Evolutionary conservation across 2,888 invertebrate species (phyloP).

Genomic region (Leptopilina myrica): DNA sequence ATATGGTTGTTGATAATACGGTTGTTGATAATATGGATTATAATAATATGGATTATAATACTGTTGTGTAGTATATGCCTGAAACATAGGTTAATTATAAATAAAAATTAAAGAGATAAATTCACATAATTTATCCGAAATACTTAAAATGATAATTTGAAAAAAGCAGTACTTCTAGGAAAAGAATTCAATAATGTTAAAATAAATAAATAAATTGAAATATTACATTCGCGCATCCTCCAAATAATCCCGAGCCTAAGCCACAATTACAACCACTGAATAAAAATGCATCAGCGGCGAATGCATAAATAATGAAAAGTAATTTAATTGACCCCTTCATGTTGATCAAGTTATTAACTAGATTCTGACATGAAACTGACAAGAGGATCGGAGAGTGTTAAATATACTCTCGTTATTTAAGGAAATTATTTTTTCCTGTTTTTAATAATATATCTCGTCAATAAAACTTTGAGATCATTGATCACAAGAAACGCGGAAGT

Average conservation of each 20-base stretch:
- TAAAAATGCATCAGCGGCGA: background rate
- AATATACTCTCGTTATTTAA: conserved; percentile 21
- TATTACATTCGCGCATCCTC: background rate
- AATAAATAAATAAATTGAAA: too few relatives aligned
- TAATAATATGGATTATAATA: too few relatives aligned
- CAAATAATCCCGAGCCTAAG: too few relatives aligned
- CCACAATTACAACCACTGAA: background rate
- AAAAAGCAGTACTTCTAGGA: too few relatives aligned
- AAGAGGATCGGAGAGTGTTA: background rate
- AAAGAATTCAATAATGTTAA: too few relatives aligned
- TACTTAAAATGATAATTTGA: too few relatives aligned
- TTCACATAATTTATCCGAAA: too few relatives aligned
- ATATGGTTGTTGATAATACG: too few relatives aligned
- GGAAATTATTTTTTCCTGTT: conserved; percentile 26
- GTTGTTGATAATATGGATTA: too few relatives aligned
- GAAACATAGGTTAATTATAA: too few relatives aligned
- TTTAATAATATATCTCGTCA: background rate
- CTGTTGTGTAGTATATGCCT: too few relatives aligned
- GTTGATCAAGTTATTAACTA: background rate
- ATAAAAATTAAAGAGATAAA: too few relatives aligned
- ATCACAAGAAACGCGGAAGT: background rate
- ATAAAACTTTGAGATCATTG: background rate
- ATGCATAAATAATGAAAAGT: background rate
- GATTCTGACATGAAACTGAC: conserved; percentile 4
- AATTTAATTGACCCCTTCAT: background rate